Percentiles rank a stretch among this genome's conserved stretches.
Conservation (phyloP, 2,888 invertebrate species). For the Harpalus rufipes region DNA sequence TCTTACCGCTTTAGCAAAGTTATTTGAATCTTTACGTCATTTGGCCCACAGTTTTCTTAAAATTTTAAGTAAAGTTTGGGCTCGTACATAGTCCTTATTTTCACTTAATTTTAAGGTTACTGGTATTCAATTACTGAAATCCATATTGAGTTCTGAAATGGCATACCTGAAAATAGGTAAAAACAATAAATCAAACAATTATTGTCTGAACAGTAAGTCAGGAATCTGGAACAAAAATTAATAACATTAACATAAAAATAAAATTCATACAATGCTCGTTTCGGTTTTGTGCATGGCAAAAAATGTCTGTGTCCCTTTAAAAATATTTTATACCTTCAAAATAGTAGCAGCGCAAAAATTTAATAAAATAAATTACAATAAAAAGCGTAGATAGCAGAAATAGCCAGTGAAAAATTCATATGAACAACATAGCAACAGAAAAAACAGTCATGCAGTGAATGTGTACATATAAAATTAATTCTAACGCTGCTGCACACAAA, state of each 20-base stretch:
- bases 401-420: constrained; percentile 40
- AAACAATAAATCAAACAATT: no score
- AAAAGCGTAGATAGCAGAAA: constrained; percentile 9
- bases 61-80: no score
- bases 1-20: no score
- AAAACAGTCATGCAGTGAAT: constrained; percentile 40
- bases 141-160: not conserved
- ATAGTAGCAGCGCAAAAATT: constrained; percentile 14
- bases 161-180: no score
- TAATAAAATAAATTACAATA: constrained; percentile 44
- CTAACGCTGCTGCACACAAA: constrained; percentile 42
- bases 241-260: not conserved
- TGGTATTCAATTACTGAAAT: no score
- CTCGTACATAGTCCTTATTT: no score
- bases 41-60: no score
- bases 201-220: not conserved
- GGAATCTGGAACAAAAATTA: not conserved
- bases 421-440: constrained; percentile 20
- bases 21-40: no score
- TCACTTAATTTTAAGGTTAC: no score
- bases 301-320: not conserved
- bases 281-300: not conserved
- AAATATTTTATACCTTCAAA: not conserved
- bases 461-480: constrained; percentile 52
- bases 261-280: not conserved